Evolutionary conservation across 2,797 vertebrate species (phyloP), one percentile per base, ranked within the genome.

Genomic region (Crocidura indochinensis): DNA sequence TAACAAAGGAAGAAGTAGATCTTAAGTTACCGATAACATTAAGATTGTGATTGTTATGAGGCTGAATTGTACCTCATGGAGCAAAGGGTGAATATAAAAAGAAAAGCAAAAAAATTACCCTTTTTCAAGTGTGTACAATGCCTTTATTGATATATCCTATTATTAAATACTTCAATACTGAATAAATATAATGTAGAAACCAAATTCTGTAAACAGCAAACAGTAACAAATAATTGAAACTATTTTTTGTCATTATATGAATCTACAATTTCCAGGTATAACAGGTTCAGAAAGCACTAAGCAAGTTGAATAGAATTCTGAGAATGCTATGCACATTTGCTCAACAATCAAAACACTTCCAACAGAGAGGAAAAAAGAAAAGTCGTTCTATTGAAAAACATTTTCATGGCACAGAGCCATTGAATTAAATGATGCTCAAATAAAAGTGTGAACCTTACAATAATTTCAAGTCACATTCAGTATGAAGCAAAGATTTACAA

Each of bases 151-250:
- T 80, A 78, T 77, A 7, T 73, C 71, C 19, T 75, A 27, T 85
- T 84, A 60, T 81, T 69, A 78, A 82, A 85, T 72, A 88, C 88
- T 84, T 93, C 46, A 74, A 72, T 62, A 26, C 38, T 90, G 75
- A 87, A 89, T 84, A 92, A 92, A 92, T 84, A 81, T 62, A 86
- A 91, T 46, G 9, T 44, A 93, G 71, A 88, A 92, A 88, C 22
- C 46, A 91, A 88, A 77, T 92, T 91, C 19, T 46, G 46, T 77
- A 91, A 86, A 78, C 9, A 89, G 85, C 44, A 83, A 78, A 78
- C 24, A 60, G 3, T 77, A 86, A 84, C 49, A 88, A 81, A 83
- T 8, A 93, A 84, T 2, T 80, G 51, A 86, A 93, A 77, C n/a
- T 77, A 20, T 60, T 82, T 65, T 81, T 90, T 89, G 65, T 88